These are phyloP conservation scores for Dioctria rufipes DNA, from an alignment of 2,888 invertebrate genomes.

Conservation along the genomic window DNA sequence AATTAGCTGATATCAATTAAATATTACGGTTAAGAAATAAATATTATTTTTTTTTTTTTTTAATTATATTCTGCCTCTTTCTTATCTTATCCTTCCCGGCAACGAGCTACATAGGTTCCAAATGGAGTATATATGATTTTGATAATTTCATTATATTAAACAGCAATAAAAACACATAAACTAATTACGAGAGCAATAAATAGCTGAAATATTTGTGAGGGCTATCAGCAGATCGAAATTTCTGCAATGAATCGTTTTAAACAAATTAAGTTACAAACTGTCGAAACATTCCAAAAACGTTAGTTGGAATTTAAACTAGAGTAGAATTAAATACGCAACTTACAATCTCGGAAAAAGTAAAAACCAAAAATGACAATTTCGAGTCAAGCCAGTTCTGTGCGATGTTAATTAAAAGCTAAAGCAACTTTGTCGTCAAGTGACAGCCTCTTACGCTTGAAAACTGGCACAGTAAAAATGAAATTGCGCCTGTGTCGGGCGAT, in stretches of 20 bases:
- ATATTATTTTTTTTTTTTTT: too few relatives aligned
- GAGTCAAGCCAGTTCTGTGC: constrained; percentile 33
- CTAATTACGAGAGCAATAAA: neutral
- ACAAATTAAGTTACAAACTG: constrained; percentile 57
- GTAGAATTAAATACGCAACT: constrained; percentile 37
- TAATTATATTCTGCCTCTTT: too few relatives aligned
- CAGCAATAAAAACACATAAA: too few relatives aligned
- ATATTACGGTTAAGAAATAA: too few relatives aligned
- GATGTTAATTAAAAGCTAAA: constrained; percentile 37
- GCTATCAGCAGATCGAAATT: constrained; percentile 6
- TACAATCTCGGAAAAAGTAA: constrained; percentile 30
- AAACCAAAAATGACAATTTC: constrained; percentile 38
- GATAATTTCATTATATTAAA: too few relatives aligned
- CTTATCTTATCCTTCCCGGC: too few relatives aligned
- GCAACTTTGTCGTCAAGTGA: constrained; percentile 22
- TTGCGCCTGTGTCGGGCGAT: constrained; percentile 19
- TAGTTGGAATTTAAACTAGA: constrained; percentile 46
- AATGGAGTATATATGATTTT: too few relatives aligned
- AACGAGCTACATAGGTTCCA: too few relatives aligned
- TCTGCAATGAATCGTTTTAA: constrained; percentile 50
- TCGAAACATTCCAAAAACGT: constrained; percentile 56
- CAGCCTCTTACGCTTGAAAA: constrained; percentile 11
- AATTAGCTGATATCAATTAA: too few relatives aligned
- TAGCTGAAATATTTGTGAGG: constrained; percentile 10
- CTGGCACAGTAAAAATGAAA: constrained; percentile 20